These are phyloP conservation scores for Prietella phreatophila DNA, from an alignment of 2,113 vertebrate genomes.

Conservation along the genomic window DNA sequence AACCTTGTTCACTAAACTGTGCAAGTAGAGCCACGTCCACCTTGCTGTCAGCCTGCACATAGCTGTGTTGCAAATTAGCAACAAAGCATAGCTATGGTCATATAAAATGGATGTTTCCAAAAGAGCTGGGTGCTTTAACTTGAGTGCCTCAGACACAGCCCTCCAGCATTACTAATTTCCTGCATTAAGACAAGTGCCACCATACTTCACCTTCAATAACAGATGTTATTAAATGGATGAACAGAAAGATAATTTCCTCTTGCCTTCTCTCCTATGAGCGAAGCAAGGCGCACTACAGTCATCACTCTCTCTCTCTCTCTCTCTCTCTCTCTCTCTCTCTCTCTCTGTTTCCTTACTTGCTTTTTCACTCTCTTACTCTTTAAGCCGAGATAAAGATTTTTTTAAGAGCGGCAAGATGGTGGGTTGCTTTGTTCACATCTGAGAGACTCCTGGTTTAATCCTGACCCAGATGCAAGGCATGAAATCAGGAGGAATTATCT, in stretches of 20 bases:
- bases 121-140: constrained; percentile 11
- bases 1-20: constrained; percentile 12
- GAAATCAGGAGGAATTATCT: constrained; percentile 51
- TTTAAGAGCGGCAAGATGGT: constrained; percentile 28
- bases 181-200: constrained; percentile 41
- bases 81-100: constrained; percentile 17
- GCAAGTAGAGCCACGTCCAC: constrained; percentile 1
- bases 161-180: constrained; percentile 50
- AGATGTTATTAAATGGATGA: constrained; percentile 54
- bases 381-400: constrained; percentile 31
- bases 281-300: neutral
- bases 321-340: neutral
- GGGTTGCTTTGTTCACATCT: constrained; percentile 51
- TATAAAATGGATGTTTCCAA: constrained; percentile 49
- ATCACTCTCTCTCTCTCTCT: constrained; percentile 5
- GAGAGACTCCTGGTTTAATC: constrained; percentile 45
- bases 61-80: constrained; percentile 30
- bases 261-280: constrained; percentile 31
- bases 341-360: neutral
- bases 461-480: constrained; percentile 24
- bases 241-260: constrained; percentile 36
- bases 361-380: constrained; percentile 6
- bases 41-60: constrained; percentile 1
- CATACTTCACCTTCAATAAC: constrained; percentile 53
- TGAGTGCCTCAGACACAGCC: constrained; percentile 14